phyloP scores from a whole-genome alignment of 2,888 invertebrate species.

The Mesorhabditis sp. region DNA sequence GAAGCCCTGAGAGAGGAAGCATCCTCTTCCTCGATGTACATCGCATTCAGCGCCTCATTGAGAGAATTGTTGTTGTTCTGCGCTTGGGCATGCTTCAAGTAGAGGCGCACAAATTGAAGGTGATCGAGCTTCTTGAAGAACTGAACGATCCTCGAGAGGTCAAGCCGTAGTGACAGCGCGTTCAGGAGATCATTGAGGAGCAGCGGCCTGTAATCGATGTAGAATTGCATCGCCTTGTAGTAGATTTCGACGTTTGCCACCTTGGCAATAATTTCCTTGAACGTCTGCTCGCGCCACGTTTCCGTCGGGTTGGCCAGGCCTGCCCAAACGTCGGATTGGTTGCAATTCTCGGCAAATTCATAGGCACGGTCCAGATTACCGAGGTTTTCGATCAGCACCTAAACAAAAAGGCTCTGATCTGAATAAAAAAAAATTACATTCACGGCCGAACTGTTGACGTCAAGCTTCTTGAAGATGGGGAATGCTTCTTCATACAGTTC shows the following conservation, averaged over 20 bases:
- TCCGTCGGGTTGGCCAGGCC: constrained; percentile 89
- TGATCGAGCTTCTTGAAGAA: constrained; percentile 74
- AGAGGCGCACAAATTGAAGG: constrained; percentile 92
- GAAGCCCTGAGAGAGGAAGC: constrained; percentile 77
- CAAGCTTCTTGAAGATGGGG: constrained; percentile 98
- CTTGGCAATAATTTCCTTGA: constrained; percentile 75
- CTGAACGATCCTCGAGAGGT: constrained; percentile 80
- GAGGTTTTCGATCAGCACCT: constrained; percentile 94
- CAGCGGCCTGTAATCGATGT: constrained; percentile 93
- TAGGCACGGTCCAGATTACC: constrained; percentile 94
- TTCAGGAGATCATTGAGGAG: constrained; percentile 90
- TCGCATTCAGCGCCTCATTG: constrained; percentile 86
- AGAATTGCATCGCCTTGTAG: constrained; percentile 98
- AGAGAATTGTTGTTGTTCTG: constrained; percentile 94
- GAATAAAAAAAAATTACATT: constrained; percentile 68
- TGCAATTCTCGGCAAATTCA: constrained; percentile 97
- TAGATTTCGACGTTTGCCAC: constrained; percentile 98
- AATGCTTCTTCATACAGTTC: constrained; percentile 98
- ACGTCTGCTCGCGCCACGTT: constrained; percentile 99
- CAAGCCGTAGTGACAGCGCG: constrained; percentile 93
- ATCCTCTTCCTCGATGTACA: constrained; percentile 67
- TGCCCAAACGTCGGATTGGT: constrained; percentile 98
- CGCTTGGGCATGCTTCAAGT: constrained; percentile 92
- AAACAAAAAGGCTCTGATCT: constrained; percentile 23
- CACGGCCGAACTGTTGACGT: constrained; percentile 97